phyloP scores from a whole-genome alignment of 2,797 vertebrate species.

The Falco naumanni region DNA sequence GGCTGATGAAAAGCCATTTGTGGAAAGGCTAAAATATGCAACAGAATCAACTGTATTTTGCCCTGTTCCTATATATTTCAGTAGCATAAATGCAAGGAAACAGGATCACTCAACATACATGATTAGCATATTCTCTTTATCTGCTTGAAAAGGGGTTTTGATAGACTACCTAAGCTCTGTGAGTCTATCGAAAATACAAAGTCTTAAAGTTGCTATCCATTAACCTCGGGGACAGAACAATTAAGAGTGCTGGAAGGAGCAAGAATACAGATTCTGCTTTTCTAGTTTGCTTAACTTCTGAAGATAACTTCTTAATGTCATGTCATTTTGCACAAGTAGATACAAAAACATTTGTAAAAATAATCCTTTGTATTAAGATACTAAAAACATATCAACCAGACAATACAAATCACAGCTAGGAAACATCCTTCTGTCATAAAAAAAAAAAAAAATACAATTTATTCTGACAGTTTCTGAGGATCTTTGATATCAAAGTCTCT shows the following conservation, averaged over 20 bases:
- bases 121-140: conserved; percentile 11
- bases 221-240: background rate
- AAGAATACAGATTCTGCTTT: background rate
- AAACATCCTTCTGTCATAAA: conserved; percentile 65
- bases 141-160: conserved; percentile 14
- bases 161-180: background rate
- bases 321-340: conserved; percentile 52
- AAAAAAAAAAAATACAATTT: conserved; percentile 43
- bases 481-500: conserved; percentile 75
- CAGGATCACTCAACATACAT: conserved; percentile 16
- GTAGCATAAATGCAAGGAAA: conserved; percentile 26
- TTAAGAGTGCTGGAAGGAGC: conserved; percentile 16
- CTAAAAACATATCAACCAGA: conserved; percentile 64
- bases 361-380: conserved; percentile 63
- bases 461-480: conserved; percentile 67
- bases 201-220: conserved; percentile 45
- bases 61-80: background rate
- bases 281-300: background rate
- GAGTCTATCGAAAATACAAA: conserved; percentile 45
- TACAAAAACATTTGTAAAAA: conserved; percentile 59
- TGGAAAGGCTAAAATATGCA: background rate
- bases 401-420: conserved; percentile 61
- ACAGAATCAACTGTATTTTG: background rate
- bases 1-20: background rate
- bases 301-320: conserved; percentile 22